phyloP scores from a whole-genome alignment of 2,797 vertebrate genomes.

The Odontamblyopus lacepedii region DNA sequence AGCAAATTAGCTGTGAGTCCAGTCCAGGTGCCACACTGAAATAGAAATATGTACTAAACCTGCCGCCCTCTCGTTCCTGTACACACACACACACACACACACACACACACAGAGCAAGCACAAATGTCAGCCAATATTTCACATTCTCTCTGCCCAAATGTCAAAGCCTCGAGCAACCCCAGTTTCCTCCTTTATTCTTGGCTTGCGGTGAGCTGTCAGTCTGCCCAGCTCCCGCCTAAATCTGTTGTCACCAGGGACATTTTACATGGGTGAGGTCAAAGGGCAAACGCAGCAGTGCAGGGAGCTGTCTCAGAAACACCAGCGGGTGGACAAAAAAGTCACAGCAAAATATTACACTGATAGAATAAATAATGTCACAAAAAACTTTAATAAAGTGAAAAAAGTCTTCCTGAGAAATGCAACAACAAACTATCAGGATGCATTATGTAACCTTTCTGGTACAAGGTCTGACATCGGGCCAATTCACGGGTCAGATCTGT shows the following conservation, averaged over 20 bases:
- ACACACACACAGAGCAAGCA: constrained; percentile 17
- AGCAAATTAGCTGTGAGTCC: constrained; percentile 1
- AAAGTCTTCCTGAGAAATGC: no score
- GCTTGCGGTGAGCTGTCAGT: constrained; percentile 27
- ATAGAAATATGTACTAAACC: background rate
- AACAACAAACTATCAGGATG: no score
- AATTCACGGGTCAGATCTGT: background rate
- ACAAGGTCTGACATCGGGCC: background rate
- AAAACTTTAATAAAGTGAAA: background rate
- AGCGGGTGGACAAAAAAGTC: background rate
- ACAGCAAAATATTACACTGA: background rate
- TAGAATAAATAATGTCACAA: background rate
- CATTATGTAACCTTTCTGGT: no score
- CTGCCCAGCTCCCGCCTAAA: constrained; percentile 36
- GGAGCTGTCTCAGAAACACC: constrained; percentile 35
- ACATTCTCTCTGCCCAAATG: constrained; percentile 63
- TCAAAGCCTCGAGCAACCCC: constrained; percentile 55
- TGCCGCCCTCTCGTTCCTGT: constrained; percentile 11
- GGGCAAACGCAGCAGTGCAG: constrained; percentile 18
- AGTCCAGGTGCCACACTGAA: background rate
- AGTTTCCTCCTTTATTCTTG: constrained; percentile 18
- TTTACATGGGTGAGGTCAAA: constrained; percentile 50
- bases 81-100: background rate
- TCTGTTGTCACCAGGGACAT: constrained; percentile 53
- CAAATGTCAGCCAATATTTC: constrained; percentile 72